Conservation (phyloP, 2,888 invertebrate species). For the Iphiclides podalirius region DNA sequence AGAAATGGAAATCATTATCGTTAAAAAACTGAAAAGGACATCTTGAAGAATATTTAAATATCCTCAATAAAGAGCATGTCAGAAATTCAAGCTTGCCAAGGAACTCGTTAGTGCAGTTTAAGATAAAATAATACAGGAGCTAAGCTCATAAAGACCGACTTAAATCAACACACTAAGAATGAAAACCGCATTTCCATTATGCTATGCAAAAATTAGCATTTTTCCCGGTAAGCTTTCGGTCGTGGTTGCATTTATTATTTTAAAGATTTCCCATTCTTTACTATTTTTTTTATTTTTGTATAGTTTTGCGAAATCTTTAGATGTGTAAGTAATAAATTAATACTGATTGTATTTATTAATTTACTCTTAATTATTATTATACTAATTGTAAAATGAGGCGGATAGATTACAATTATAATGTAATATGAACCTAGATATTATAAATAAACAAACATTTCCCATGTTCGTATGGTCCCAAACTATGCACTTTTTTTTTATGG, state of each 20-base stretch:
- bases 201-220: slow-evolving; percentile 10
- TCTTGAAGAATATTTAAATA: slow-evolving; percentile 17
- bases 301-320: too few relatives aligned
- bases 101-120: slow-evolving; percentile 38
- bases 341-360: too few relatives aligned
- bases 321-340: too few relatives aligned
- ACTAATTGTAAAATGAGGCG: too few relatives aligned
- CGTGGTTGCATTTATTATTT: neutral
- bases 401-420: too few relatives aligned
- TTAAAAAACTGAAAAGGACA: slow-evolving; percentile 10
- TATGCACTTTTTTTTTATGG: too few relatives aligned
- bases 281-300: neutral
- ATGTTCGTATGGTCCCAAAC: too few relatives aligned
- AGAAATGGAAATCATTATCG: too few relatives aligned
- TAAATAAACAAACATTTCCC: too few relatives aligned
- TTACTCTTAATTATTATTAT: too few relatives aligned
- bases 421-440: too few relatives aligned
- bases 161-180: slow-evolving; percentile 34
- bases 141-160: slow-evolving; percentile 36
- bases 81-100: slow-evolving; percentile 23
- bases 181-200: slow-evolving; percentile 29
- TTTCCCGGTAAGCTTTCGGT: neutral
- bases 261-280: neutral
- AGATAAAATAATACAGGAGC: slow-evolving; percentile 37
- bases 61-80: slow-evolving; percentile 14